These are phyloP conservation scores for Oryzias sinensis DNA, from an alignment of 2,797 vertebrate species.

Conservation along the genomic window DNA sequence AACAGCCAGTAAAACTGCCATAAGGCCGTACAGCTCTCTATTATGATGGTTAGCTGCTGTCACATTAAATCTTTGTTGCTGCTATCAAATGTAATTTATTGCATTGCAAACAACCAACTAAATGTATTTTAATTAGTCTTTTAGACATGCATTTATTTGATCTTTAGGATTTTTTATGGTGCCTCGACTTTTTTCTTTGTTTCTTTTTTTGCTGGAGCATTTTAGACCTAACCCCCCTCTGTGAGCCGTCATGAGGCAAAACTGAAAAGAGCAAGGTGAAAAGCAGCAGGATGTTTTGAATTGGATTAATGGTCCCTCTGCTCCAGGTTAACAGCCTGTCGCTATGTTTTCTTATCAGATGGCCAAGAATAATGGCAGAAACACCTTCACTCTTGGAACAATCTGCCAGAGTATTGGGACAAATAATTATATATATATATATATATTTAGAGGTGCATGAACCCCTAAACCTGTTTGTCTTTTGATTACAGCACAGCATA, in stretches of 20 bases:
- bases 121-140: constrained; percentile 2
- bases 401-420: constrained; percentile 47
- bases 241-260: constrained; percentile 30
- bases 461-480: constrained; percentile 45
- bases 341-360: constrained; percentile 71
- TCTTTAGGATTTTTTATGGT: too few relatives aligned
- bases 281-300: constrained; percentile 57
- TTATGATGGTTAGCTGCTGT: constrained; percentile 16
- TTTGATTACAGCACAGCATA: constrained; percentile 25
- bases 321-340: constrained; percentile 78
- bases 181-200: too few relatives aligned
- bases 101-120: constrained; percentile 5
- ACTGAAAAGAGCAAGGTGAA: constrained; percentile 43
- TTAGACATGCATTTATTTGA: constrained; percentile 6
- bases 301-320: constrained; percentile 69
- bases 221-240: constrained; percentile 3
- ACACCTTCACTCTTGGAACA: constrained; percentile 55
- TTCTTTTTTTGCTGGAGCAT: background rate
- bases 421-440: background rate
- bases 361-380: constrained; percentile 71
- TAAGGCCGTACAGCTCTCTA: constrained; percentile 36
- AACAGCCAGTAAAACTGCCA: constrained; percentile 29
- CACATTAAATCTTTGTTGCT: constrained; percentile 22
- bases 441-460: constrained; percentile 29
- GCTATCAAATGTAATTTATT: constrained; percentile 33